Evolutionary conservation across 2,113 vertebrate species (phyloP).

Genomic region (Cygnus buccinator): DNA sequence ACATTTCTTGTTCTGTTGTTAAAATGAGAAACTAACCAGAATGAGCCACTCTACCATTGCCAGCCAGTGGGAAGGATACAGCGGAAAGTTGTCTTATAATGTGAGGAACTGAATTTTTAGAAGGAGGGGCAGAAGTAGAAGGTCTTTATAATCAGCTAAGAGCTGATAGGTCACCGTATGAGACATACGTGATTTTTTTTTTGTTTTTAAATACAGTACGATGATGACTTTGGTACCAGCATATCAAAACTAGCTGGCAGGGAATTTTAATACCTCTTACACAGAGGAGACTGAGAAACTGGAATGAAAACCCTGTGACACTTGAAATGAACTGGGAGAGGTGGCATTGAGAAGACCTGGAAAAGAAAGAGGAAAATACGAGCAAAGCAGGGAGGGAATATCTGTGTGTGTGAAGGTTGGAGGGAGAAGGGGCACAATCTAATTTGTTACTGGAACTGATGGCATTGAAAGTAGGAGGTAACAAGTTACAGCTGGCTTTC

Average conservation of each 20-base stretch:
- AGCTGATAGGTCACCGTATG: neutral
- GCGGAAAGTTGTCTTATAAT: neutral
- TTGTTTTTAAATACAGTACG: neutral
- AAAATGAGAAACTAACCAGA: neutral
- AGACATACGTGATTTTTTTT: neutral
- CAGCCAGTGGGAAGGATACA: neutral
- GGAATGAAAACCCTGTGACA: neutral
- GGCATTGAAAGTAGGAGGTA: neutral
- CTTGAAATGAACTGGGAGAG: neutral
- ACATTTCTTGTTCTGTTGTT: neutral
- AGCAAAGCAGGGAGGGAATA: neutral
- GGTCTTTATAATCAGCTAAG: neutral
- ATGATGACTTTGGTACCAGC: neutral
- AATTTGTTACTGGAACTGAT: neutral
- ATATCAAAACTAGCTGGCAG: neutral
- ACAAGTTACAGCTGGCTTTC: neutral
- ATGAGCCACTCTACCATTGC: neutral
- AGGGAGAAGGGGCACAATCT: neutral
- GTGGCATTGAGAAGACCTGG: neutral
- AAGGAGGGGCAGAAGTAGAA: neutral
- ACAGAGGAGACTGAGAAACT: neutral
- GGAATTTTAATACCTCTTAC: neutral
- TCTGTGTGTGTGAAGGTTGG: neutral
- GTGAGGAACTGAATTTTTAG: neutral
- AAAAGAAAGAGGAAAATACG: neutral